phyloP scores from a whole-genome alignment of 2,797 vertebrate species.

The Poeciliopsis turneri region DNA sequence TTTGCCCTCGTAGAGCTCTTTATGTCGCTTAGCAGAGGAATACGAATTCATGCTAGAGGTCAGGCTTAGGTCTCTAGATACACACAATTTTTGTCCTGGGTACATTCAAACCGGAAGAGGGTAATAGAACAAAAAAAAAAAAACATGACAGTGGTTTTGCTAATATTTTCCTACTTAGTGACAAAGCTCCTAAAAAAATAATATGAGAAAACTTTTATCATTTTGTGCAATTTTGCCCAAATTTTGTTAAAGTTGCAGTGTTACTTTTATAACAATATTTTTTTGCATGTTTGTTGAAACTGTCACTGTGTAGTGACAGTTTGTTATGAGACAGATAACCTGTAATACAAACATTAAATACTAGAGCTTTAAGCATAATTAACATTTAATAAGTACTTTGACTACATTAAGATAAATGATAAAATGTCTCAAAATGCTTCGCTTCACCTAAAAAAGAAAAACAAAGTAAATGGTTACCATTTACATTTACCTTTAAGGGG shows the following conservation, averaged over 20 bases:
- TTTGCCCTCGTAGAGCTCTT: conserved; percentile 12
- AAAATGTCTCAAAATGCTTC: background rate
- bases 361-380: background rate
- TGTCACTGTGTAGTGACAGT: too few relatives aligned
- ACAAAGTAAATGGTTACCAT: too few relatives aligned
- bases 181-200: background rate
- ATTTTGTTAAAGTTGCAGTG: too few relatives aligned
- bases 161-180: background rate
- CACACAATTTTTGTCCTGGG: conserved; percentile 47
- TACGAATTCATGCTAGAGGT: conserved; percentile 31
- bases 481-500: too few relatives aligned
- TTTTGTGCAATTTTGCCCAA: background rate
- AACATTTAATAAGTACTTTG: background rate
- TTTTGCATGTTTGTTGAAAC: too few relatives aligned
- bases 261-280: too few relatives aligned
- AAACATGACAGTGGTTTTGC: background rate
- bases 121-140: background rate
- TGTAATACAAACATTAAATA: too few relatives aligned
- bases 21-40: conserved; percentile 14
- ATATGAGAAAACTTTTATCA: background rate
- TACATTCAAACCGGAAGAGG: conserved; percentile 6
- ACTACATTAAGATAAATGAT: background rate
- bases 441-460: background rate
- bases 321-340: too few relatives aligned
- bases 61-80: conserved; percentile 52